Conservation (phyloP, 2,888 invertebrate genomes). For the Ophion obscuratus region DNA sequence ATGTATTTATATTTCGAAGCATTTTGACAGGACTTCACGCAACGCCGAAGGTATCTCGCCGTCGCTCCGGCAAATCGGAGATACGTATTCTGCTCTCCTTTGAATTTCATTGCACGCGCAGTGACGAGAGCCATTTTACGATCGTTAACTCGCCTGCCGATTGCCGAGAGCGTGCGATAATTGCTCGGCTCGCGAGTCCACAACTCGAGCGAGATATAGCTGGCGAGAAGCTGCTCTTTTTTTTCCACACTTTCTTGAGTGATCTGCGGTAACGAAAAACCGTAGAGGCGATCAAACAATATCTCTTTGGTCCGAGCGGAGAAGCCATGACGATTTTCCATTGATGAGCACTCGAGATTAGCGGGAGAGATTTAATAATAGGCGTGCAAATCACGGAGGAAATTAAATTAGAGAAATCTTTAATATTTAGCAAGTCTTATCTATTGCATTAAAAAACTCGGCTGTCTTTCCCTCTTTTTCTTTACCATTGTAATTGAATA, state of each 20-base stretch:
- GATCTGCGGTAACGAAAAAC: slow-evolving; percentile 35
- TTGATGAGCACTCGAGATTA: slow-evolving; percentile 37
- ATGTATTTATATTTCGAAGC: too few species aligned
- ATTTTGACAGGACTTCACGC: not conserved
- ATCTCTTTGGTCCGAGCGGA: not conserved
- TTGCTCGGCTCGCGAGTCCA: slow-evolving; percentile 46
- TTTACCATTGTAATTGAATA: slow-evolving; percentile 2
- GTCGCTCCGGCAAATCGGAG: not conserved
- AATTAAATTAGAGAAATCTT: slow-evolving; percentile 44
- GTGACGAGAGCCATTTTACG: slow-evolving; percentile 55
- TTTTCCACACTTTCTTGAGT: not conserved
- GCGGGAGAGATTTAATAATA: not conserved
- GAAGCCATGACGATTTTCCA: slow-evolving; percentile 37
- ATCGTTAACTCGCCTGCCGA: slow-evolving; percentile 56
- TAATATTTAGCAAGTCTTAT: slow-evolving; percentile 20
- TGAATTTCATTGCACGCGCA: not conserved
- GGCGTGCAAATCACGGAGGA: not conserved
- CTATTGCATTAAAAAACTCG: not conserved
- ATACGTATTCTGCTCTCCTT: slow-evolving; percentile 1
- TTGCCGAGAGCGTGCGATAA: slow-evolving; percentile 51
- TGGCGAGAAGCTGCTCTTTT: slow-evolving; percentile 7
- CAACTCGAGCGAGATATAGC: slow-evolving; percentile 27
- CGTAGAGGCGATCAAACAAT: slow-evolving; percentile 4
- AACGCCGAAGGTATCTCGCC: not conserved
- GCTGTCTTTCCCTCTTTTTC: not conserved